Evolutionary conservation across 2,888 invertebrate genomes (phyloP).

Genomic region (Catocala nupta): DNA sequence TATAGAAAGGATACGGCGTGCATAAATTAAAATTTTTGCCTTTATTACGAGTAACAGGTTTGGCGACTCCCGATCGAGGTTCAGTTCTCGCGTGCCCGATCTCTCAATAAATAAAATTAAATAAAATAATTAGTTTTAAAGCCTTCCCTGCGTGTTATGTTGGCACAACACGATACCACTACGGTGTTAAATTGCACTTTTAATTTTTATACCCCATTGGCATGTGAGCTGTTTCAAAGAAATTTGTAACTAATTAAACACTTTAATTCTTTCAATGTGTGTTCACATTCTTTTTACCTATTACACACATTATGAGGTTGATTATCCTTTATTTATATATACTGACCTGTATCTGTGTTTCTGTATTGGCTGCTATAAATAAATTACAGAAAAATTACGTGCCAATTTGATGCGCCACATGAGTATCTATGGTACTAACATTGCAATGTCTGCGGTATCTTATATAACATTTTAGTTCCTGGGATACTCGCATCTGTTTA

Average conservation of each 20-base stretch:
- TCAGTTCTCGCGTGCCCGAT: slow-evolving; percentile 69
- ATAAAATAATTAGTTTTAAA: slow-evolving; percentile 79
- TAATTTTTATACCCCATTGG: slow-evolving; percentile 68
- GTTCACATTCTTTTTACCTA: slow-evolving; percentile 9
- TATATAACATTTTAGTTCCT: no score
- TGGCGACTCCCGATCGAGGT: slow-evolving; percentile 64
- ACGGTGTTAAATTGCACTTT: slow-evolving; percentile 74
- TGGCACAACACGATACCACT: slow-evolving; percentile 69
- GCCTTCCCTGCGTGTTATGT: slow-evolving; percentile 64
- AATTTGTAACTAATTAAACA: slow-evolving; percentile 50
- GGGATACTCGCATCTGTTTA: no score
- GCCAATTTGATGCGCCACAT: no score
- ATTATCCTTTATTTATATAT: not conserved
- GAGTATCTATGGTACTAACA: no score
- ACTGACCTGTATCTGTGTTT: no score
- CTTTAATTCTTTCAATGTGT: slow-evolving; percentile 27
- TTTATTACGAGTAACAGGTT: slow-evolving; percentile 70
- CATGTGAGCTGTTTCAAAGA: slow-evolving; percentile 60
- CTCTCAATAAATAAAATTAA: slow-evolving; percentile 81
- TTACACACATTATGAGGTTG: slow-evolving; percentile 4
- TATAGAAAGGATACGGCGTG: slow-evolving; percentile 6
- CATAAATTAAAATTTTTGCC: slow-evolving; percentile 55
- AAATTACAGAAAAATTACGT: no score
- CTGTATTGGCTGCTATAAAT: no score
- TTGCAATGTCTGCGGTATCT: no score